Base-by-base conservation (phyloP, 2,113 vertebrate genomes). In the Coregonus clupeaformis region DNA sequence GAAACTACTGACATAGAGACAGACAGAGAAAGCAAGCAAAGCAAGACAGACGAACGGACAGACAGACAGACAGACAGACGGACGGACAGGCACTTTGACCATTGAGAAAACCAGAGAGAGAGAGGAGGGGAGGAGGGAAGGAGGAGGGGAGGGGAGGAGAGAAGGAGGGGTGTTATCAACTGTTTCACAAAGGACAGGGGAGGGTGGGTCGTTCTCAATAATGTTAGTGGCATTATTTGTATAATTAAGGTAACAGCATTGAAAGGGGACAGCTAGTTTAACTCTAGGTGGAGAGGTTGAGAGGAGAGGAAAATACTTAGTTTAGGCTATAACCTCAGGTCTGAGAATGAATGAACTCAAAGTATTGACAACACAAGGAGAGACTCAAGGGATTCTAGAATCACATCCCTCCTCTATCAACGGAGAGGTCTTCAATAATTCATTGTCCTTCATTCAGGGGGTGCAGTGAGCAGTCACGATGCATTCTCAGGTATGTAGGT, bases 21-120 rank as follows among this genome's bases (percentile, higher is more conserved):
- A 89, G 86, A 90, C 86, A 86, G 85, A 89, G 86, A 87, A 85
- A 77, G 90, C 90, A 79, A 86, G 85, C 87, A 81, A 86, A 88
- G 62, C 83, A 69, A 83, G 86, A 89, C 85, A 76, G 84, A 88
- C 86, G 83, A 81, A 89, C 71, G 82, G 75, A 83, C 6, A 16
- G 20, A 27, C 29, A 72, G 55, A 72, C 87, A 83, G 79, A 82
- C 84, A 87, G 84, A 86, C 80, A 71, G 81, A 85, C 82, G 27
- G 29, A 27, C n/a, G 16, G 30, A 72, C 87, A 83, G 79, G 82
- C 85, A n/a, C n/a, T n/a, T n/a, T n/a, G n/a, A n/a, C n/a, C n/a
- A n/a, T n/a, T n/a, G n/a, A n/a, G n/a, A n/a, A n/a, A n/a, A 90
- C 85, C 86, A 80, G 73, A 81, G 84, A 82, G 86, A 86, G 82